Percentiles rank a stretch among this genome's conserved stretches.
phyloP scores from a whole-genome alignment of 1,140 invertebrate species.

The Vanessa atalanta region DNA sequence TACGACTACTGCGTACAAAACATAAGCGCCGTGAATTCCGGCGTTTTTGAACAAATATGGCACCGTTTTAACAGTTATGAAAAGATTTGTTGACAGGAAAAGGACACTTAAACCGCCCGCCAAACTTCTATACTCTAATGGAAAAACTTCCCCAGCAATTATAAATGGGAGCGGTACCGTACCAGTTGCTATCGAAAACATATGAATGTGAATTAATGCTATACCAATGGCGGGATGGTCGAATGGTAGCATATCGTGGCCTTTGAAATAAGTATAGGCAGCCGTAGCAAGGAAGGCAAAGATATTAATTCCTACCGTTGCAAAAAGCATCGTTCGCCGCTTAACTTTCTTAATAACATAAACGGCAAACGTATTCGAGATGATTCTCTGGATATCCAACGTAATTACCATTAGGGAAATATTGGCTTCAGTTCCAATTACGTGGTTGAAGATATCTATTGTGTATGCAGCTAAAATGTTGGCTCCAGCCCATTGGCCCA shows the following conservation, averaged over 20 bases:
- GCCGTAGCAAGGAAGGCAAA: slow-evolving; percentile 47
- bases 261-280: slow-evolving; percentile 51
- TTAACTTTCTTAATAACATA: slow-evolving; percentile 59
- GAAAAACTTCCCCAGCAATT: slow-evolving; percentile 64
- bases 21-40: slow-evolving; percentile 54
- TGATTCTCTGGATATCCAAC: slow-evolving; percentile 81
- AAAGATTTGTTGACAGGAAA: slow-evolving; percentile 50
- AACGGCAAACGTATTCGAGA: slow-evolving; percentile 58
- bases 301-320: slow-evolving; percentile 47
- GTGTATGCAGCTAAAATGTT: slow-evolving; percentile 85
- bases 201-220: slow-evolving; percentile 53
- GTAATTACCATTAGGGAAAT: slow-evolving; percentile 82
- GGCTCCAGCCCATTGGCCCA: slow-evolving; percentile 56
- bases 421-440: slow-evolving; percentile 74
- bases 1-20: slow-evolving; percentile 43
- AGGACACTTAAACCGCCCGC: slow-evolving; percentile 55
- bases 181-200: slow-evolving; percentile 60
- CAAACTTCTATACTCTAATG: slow-evolving; percentile 58
- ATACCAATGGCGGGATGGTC: slow-evolving; percentile 53
- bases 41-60: slow-evolving; percentile 46
- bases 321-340: slow-evolving; percentile 55
- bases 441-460: slow-evolving; percentile 80
- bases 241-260: slow-evolving; percentile 45
- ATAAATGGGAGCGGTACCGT: slow-evolving; percentile 58
- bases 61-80: slow-evolving; percentile 55